Percentiles rank a stretch among this genome's conserved stretches.
Conservation (phyloP, 1,140 invertebrate species). For the Aphaenogaster ashmeadi region DNA sequence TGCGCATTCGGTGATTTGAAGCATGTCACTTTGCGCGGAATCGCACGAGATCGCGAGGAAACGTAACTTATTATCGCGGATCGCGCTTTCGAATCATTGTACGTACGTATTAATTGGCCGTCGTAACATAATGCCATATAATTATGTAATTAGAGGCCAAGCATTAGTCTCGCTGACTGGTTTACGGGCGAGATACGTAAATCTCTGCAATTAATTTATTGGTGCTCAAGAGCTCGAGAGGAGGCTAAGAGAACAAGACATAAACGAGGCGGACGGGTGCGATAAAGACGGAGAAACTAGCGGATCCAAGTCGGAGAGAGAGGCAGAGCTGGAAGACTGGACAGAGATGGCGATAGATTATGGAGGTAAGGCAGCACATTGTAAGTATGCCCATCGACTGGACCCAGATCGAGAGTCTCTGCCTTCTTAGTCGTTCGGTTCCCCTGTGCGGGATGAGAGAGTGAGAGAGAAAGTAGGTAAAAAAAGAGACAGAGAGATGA, state of each 20-base stretch:
- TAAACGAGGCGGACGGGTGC: conserved; percentile 46
- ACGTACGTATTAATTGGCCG: conserved; percentile 83
- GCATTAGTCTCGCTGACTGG: conserved; percentile 84
- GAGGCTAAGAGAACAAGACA: conserved; percentile 52
- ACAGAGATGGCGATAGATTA: conserved; percentile 54
- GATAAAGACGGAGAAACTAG: conserved; percentile 50
- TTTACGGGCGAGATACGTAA: conserved; percentile 85
- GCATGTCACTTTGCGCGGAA: conserved; percentile 67
- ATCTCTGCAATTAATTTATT: conserved; percentile 86
- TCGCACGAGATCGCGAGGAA: conserved; percentile 62
- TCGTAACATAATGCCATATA: conserved; percentile 84
- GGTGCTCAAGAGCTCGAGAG: conserved; percentile 68
- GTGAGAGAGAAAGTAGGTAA: not conserved
- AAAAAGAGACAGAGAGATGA: not conserved
- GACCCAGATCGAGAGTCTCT: conserved; percentile 51
- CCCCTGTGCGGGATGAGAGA: conserved; percentile 21
- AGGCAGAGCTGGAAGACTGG: not conserved
- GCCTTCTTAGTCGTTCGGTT: conserved; percentile 22
- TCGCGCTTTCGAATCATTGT: conserved; percentile 76
- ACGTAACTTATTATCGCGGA: conserved; percentile 58
- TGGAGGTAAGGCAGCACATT: conserved; percentile 69
- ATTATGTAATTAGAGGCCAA: conserved; percentile 86
- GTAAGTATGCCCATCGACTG: conserved; percentile 61
- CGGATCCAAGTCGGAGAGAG: conserved; percentile 45
- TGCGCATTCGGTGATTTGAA: conserved; percentile 58